Percentiles rank a stretch among this genome's conserved stretches.
Evolutionary conservation across 2,113 vertebrate genomes (phyloP).

Genomic region (Limanda limanda): DNA sequence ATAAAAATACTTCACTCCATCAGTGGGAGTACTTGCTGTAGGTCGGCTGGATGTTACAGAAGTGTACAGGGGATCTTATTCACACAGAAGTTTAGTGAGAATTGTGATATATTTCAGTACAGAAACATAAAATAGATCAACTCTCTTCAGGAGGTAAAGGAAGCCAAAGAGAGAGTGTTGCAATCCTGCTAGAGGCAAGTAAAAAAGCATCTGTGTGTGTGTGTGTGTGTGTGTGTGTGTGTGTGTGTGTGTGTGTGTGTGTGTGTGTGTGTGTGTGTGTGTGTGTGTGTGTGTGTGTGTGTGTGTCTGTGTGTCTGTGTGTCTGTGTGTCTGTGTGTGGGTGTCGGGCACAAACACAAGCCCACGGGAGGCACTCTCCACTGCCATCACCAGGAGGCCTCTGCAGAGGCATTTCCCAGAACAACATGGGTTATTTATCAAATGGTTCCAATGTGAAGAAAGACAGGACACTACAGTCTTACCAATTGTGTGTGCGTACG

Average conservation of each 20-base stretch:
- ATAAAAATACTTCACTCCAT: not conserved
- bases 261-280: slow-evolving; percentile 16
- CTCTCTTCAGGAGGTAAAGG: slow-evolving; percentile 42
- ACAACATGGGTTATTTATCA: slow-evolving; percentile 68
- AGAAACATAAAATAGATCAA: slow-evolving; percentile 47
- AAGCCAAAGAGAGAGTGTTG: slow-evolving; percentile 56
- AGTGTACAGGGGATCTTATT: slow-evolving; percentile 4
- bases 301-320: no score
- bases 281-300: slow-evolving; percentile 17
- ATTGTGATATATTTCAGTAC: slow-evolving; percentile 17
- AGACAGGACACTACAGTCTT: slow-evolving; percentile 58
- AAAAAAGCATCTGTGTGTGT: slow-evolving; percentile 32
- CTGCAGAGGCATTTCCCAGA: slow-evolving; percentile 74
- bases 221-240: slow-evolving; percentile 17
- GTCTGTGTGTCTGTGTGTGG: no score
- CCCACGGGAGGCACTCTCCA: slow-evolving; percentile 66
- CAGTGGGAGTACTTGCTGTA: not conserved
- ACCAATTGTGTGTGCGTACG: slow-evolving; percentile 12
- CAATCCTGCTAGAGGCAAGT: slow-evolving; percentile 50
- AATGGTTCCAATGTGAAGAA: slow-evolving; percentile 77
- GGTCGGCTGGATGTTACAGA: not conserved
- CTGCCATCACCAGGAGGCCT: slow-evolving; percentile 76
- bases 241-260: slow-evolving; percentile 22
- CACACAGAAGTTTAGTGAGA: not conserved
- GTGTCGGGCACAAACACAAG: slow-evolving; percentile 50